Base-by-base conservation (phyloP, 2,797 vertebrate genomes). In the Atherinosoma microstoma region DNA sequence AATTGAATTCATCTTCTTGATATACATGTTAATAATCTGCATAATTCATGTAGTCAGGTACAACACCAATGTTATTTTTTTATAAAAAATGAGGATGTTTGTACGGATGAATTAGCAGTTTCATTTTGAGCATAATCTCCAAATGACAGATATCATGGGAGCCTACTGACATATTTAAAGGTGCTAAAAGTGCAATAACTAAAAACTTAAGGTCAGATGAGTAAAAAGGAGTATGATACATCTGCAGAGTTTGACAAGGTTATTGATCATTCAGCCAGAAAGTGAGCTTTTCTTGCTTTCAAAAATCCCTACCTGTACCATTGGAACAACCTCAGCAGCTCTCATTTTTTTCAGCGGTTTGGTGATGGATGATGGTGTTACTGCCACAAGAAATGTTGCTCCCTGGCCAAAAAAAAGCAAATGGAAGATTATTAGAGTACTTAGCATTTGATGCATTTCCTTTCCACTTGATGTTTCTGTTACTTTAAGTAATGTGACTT, bases 281-380 rank as follows among this genome's bases (percentile, higher is more conserved):
- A 49, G 42, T 27, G 51, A 77, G 72, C 75, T 76, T 83, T 82
- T 45, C 75, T 84, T 66, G 84, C 89, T 75, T 87, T 80, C 58
- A 64, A 11, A 83, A 67, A 66, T 77, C 63, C 66, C 76, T 60
- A 61, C 32, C 60, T 71, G 60, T 49, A 61, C 59, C 60, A 56
- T 75, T 78, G 63, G 67, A 87, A 80, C 70, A 75, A 79, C 66
- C 67, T 80, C 79, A 69, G 61, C 77, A n/a, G 6, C 79, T 61
- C 62, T 83, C 72, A 73, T 69, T 67, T 75, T 75, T 84, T 85
- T 64, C 76, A 76, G 75, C 73, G 60, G 67, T 63, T 66, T 35
- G 1, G 49, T 85, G 87, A 90, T 83, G 68, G 80, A 88, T 88
- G 88, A 75, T 53, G 69, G 40, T 73, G 71, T 20, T 73, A 58